Evolutionary conservation across 2,888 invertebrate species (phyloP).

Genomic region (Poecilus cupreus): DNA sequence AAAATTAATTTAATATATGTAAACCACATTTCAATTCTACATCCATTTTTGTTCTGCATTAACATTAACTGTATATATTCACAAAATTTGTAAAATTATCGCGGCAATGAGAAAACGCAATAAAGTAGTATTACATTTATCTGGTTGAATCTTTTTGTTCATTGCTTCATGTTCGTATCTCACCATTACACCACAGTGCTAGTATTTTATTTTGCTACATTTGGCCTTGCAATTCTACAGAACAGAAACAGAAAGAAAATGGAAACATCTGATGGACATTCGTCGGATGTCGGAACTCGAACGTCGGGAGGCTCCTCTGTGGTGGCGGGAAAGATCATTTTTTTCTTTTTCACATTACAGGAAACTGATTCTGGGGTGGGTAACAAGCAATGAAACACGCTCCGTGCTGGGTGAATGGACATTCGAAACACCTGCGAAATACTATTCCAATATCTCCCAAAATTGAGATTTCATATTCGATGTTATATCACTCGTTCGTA

Average conservation of each 20-base stretch:
- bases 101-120: background rate
- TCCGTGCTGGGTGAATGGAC: background rate
- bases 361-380: background rate
- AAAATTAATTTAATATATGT: no score
- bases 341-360: constrained; percentile 8
- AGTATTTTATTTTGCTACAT: background rate
- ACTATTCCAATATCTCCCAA: background rate
- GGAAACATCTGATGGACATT: no score
- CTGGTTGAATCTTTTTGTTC: background rate
- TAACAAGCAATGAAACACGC: constrained; percentile 15
- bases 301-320: background rate
- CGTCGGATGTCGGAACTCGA: background rate
- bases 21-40: no score
- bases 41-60: no score
- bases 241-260: background rate
- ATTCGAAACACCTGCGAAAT: constrained; percentile 35
- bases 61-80: background rate
- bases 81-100: background rate
- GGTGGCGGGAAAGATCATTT: background rate
- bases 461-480: background rate
- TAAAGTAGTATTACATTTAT: background rate
- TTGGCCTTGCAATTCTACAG: background rate
- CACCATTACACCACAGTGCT: background rate
- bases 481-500: background rate
- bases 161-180: background rate